phyloP scores from a whole-genome alignment of 2,113 vertebrate genomes.

The Ahaetulla prasina region DNA sequence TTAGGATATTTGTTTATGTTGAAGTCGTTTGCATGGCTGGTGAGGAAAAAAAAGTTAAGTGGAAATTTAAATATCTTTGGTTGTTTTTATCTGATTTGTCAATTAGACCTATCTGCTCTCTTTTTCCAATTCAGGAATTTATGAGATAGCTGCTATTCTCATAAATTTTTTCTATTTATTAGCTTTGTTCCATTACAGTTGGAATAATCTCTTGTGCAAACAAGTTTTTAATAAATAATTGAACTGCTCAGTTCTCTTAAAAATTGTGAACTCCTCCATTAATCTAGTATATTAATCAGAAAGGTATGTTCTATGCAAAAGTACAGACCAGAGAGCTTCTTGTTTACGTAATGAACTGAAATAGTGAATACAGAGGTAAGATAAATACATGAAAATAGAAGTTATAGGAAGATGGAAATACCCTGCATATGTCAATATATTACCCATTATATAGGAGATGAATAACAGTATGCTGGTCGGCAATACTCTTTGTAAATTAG shows the following conservation, averaged over 20 bases:
- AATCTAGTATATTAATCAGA: not conserved
- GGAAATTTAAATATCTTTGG: constrained; percentile 18
- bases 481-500: not conserved
- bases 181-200: not conserved
- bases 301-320: not conserved
- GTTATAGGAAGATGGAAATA: not conserved
- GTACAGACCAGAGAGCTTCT: not conserved
- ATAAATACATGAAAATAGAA: not conserved
- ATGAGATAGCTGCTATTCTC: not conserved
- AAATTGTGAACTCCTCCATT: not conserved
- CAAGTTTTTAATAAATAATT: not conserved
- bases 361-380: not conserved
- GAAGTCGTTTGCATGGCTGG: not conserved
- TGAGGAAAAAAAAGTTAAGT: not conserved
- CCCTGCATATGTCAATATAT: not conserved
- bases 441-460: not conserved
- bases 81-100: constrained; percentile 1
- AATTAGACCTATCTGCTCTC: not conserved
- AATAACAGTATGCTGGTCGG: not conserved
- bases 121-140: not conserved
- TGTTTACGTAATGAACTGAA: not conserved
- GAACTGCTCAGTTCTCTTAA: not conserved
- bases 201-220: not conserved
- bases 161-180: not conserved
- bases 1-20: constrained; percentile 22